phyloP scores from a whole-genome alignment of 1,140 invertebrate genomes.

The Atopsyche davidsoni region DNA sequence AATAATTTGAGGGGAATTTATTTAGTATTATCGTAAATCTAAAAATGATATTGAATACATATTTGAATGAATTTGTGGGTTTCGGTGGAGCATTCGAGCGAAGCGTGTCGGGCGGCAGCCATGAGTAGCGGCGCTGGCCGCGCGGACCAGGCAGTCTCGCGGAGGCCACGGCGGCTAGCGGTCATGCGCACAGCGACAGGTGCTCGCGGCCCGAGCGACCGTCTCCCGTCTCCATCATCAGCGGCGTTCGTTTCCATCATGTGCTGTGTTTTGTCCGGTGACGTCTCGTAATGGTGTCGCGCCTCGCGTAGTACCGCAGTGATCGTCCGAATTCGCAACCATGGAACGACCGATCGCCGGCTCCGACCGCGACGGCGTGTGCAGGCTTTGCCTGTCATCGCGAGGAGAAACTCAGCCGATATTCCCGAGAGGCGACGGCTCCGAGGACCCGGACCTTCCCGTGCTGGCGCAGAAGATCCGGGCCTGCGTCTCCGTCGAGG shows the following conservation, averaged over 20 bases:
- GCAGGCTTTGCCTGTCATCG: constrained; percentile 57
- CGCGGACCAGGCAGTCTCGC: not conserved
- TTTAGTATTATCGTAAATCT: too few species aligned
- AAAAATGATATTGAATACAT: too few species aligned
- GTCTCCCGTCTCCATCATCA: constrained; percentile 20
- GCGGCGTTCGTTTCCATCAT: constrained; percentile 23
- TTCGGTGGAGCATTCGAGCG: not conserved
- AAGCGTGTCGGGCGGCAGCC: constrained; percentile 1
- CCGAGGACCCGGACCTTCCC: constrained; percentile 48
- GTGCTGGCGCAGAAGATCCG: constrained; percentile 53
- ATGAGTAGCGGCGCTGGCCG: not conserved
- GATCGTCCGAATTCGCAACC: constrained; percentile 1
- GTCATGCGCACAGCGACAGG: constrained; percentile 19
- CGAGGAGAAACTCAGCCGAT: constrained; percentile 49
- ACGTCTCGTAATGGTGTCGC: constrained; percentile 19
- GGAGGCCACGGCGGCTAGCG: constrained; percentile 1
- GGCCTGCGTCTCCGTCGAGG: constrained; percentile 56
- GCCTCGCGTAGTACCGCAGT: not conserved
- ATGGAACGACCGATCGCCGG: constrained; percentile 12
- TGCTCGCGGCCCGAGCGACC: constrained; percentile 16
- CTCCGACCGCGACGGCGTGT: constrained; percentile 31
- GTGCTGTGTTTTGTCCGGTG: constrained; percentile 21
- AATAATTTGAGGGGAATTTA: too few species aligned
- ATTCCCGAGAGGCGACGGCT: constrained; percentile 33
- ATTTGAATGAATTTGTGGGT: not conserved